phyloP scores from a whole-genome alignment of 2,797 vertebrate genomes.

The Anguilla anguilla region DNA sequence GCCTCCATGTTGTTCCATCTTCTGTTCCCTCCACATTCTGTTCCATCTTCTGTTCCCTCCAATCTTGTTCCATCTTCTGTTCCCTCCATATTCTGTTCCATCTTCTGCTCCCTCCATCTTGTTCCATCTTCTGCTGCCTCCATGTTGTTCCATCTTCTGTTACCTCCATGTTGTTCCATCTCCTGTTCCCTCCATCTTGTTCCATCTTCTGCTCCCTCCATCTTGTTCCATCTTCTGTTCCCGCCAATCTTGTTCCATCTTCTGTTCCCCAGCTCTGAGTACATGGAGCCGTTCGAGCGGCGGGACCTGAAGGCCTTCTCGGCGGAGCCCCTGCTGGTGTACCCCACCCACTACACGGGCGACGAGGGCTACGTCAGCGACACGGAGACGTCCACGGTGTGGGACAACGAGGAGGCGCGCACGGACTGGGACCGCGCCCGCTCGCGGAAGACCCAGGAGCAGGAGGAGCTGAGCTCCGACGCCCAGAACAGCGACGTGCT shows the following conservation, averaged over 20 bases:
- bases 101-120: not conserved
- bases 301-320: conserved; percentile 87
- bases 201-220: conserved; percentile 12
- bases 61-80: no score
- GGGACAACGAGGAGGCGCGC: conserved; percentile 82
- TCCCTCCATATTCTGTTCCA: no score
- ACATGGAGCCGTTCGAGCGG: conserved; percentile 81
- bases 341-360: conserved; percentile 89
- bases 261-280: conserved; percentile 72
- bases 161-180: conserved; percentile 31
- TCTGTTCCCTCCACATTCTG: no score
- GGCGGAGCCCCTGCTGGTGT: conserved; percentile 86
- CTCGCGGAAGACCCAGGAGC: conserved; percentile 85
- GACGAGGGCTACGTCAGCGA: conserved; percentile 89
- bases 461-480: conserved; percentile 82
- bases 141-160: no score
- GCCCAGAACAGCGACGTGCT: conserved; percentile 87
- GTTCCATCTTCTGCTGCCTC: no score
- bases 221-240: not conserved
- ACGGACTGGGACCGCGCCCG: conserved; percentile 90
- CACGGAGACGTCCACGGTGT: conserved; percentile 90
- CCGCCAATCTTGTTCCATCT: not conserved
- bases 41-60: no score
- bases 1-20: not conserved
- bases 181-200: not conserved